Percentiles rank a stretch among this genome's conserved stretches.
phyloP scores from a whole-genome alignment of 2,797 vertebrate species.

The Oophaga sylvatica region DNA sequence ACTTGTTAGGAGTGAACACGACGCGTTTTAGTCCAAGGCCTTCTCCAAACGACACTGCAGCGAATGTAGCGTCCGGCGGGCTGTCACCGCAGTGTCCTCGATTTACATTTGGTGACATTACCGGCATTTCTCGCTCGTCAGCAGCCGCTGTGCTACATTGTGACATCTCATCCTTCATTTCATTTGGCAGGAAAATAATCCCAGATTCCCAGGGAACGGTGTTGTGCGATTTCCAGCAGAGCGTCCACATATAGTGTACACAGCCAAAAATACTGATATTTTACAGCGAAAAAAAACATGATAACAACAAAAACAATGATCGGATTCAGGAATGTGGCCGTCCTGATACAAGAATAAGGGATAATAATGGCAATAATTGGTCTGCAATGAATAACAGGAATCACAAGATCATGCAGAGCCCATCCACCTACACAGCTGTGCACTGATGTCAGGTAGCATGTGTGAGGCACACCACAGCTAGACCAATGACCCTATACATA shows the following conservation, averaged over 20 bases:
- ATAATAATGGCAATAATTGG: neutral
- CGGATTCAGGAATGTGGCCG: neutral
- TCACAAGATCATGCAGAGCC: neutral
- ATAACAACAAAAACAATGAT: neutral
- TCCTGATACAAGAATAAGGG: neutral
- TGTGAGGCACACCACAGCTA: too few species aligned
- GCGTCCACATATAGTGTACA: neutral
- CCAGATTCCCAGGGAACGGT: neutral
- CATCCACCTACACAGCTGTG: neutral
- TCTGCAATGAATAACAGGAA: neutral
- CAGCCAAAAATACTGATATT: neutral
- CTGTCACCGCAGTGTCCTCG: neutral
- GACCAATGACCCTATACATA: too few species aligned
- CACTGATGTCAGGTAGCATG: too few species aligned
- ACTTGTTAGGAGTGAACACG: neutral
- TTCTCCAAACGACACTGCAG: slow-evolving; percentile 9
- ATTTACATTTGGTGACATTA: neutral
- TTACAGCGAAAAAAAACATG: neutral
- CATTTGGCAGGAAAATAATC: slow-evolving; percentile 10
- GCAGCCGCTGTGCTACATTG: neutral
- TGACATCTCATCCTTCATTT: too few species aligned
- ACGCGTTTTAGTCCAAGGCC: neutral
- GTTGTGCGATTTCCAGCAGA: neutral
- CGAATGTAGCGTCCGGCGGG: neutral
- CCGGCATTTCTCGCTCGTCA: too few species aligned